A percentile compares a stretch with the other conserved stretches of the same genome.
These are phyloP conservation scores for Chironomus striatipennis DNA, from an alignment of 1,140 invertebrate genomes.

Conservation along the genomic window DNA sequence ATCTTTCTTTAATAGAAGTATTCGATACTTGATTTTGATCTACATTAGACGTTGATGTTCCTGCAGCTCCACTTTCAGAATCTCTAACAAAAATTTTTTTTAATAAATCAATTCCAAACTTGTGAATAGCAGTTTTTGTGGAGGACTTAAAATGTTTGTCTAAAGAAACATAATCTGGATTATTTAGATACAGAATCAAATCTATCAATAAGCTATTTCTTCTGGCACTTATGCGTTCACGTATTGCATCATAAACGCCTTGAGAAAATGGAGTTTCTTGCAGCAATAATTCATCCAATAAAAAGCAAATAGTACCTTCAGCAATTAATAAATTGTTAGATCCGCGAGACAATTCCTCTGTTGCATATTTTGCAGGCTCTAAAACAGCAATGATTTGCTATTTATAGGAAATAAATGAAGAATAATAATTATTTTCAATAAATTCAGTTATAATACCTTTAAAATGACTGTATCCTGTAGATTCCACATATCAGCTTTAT, in stretches of 20 bases:
- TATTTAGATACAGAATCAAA: background rate
- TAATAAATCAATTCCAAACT: background rate
- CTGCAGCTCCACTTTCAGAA: no score
- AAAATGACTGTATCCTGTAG: no score
- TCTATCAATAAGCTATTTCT: background rate
- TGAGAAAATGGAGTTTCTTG: no score
- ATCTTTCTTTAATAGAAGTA: no score
- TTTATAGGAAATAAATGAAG: no score
- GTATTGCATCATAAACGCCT: background rate
- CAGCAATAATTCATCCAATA: background rate
- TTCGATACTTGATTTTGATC: no score
- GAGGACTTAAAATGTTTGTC: background rate
- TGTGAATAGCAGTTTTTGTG: background rate
- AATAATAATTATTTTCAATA: no score
- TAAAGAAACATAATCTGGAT: background rate
- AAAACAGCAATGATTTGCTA: background rate
- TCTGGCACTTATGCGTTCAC: background rate
- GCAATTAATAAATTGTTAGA: background rate
- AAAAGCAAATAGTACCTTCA: background rate
- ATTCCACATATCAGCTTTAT: no score
- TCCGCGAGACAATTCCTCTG: background rate
- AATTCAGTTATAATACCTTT: no score
- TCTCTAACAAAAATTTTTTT: no score
- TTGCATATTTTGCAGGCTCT: background rate
- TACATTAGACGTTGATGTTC: no score